phyloP scores from a whole-genome alignment of 1,140 invertebrate species.

The Hesperophylax magnus region DNA sequence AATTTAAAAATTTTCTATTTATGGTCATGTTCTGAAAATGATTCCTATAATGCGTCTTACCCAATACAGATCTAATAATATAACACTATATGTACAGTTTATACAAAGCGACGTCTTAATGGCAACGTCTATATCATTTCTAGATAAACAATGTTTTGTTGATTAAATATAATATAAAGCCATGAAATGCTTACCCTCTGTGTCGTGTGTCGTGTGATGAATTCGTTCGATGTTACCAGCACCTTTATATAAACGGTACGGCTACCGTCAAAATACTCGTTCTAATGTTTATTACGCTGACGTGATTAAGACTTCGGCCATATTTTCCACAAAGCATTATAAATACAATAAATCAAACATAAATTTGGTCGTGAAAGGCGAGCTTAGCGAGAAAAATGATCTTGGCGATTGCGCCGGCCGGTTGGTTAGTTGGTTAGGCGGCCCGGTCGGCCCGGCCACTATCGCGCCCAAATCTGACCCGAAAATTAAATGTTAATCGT shows the following conservation, averaged over 20 bases:
- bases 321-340: slow-evolving; percentile 43
- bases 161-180: too few species aligned
- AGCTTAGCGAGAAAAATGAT: slow-evolving; percentile 50
- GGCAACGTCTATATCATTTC: too few species aligned
- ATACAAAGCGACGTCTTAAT: too few species aligned
- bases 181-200: too few species aligned
- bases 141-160: too few species aligned
- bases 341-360: slow-evolving; percentile 46
- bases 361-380: slow-evolving; percentile 50
- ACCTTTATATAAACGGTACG: not conserved
- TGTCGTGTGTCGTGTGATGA: too few species aligned
- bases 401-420: slow-evolving; percentile 38
- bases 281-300: slow-evolving; percentile 29
- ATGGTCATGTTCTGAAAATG: too few species aligned
- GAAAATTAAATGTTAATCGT: slow-evolving; percentile 58
- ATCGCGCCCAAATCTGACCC: slow-evolving; percentile 55
- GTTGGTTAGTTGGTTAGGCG: not conserved
- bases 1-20: too few species aligned
- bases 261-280: slow-evolving; percentile 30
- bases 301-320: slow-evolving; percentile 42
- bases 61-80: too few species aligned
- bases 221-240: too few species aligned
- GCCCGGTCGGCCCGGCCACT: not conserved
- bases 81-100: too few species aligned
- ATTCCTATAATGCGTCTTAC: too few species aligned